Conservation (phyloP, 2,113 vertebrate species). For the Hippocampus mohnikei region DNA sequence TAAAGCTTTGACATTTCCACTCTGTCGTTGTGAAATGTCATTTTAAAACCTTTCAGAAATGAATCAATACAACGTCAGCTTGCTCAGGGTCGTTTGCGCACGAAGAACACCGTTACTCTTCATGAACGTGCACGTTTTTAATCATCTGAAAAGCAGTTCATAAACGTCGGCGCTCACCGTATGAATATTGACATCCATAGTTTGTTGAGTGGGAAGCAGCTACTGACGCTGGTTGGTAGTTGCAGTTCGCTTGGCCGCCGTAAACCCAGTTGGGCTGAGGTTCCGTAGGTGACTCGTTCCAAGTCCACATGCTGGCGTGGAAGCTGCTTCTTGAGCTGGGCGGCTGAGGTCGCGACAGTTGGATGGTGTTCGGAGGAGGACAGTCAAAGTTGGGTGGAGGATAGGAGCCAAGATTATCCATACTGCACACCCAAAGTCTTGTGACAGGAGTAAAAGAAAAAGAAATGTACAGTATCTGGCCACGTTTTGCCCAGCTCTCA, state of each 20-base stretch:
- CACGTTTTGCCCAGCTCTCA: conserved; percentile 6
- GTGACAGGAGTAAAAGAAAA: background rate
- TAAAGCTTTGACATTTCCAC: too few relatives aligned
- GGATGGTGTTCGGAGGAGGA: conserved; percentile 35
- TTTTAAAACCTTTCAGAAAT: too few relatives aligned
- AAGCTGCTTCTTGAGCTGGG: conserved; percentile 41
- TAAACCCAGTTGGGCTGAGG: conserved; percentile 28
- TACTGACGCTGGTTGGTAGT: background rate
- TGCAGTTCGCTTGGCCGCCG: conserved; percentile 9
- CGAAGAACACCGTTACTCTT: background rate
- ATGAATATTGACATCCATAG: conserved; percentile 8
- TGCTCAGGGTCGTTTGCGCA: background rate
- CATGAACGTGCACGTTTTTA: background rate
- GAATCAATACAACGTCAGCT: too few relatives aligned
- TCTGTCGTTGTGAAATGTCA: too few relatives aligned
- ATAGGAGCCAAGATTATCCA: conserved; percentile 52
- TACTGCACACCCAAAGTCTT: conserved; percentile 5
- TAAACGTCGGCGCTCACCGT: conserved; percentile 25
- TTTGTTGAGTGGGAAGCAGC: conserved; percentile 1
- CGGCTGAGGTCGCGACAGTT: conserved; percentile 17
- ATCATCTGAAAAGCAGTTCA: background rate
- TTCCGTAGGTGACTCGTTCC: conserved; percentile 35
- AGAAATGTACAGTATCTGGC: background rate
- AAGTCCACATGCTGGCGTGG: conserved; percentile 62
- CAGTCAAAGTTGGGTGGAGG: conserved; percentile 59